Evolutionary conservation across 1,140 invertebrate species (phyloP), one percentile per base, ranked within the genome.

Genomic region (Megalonaias nervosa): DNA sequence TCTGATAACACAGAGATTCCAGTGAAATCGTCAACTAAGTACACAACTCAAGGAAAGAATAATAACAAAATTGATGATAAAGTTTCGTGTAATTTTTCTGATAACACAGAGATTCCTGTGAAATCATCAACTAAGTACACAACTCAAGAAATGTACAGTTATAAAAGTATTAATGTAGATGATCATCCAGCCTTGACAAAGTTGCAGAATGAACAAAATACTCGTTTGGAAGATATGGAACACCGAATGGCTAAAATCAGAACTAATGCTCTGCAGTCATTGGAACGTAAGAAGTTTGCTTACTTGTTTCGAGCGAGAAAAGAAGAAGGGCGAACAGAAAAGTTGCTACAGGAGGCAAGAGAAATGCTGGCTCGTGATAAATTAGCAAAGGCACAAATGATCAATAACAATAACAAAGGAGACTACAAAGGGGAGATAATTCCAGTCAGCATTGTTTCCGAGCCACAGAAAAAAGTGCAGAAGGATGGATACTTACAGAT

Each of bases 191-290:
- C 77, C 16, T 31, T 86, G 23, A 83, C 85, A 15, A 82, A 80
- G 68, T 76, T 86, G 55, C 84, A 86, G 61, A 86, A 86, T 68
- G 82, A 86, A 69, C 84, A 86, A 58, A 86, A 86, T 75, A 75
- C 77, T 66, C 79, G 84, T 16, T 71, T 84, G 55, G 84, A 86
- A 65, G 79, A 69, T 58, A 86, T 86, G 84, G 84, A 86, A 65
- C 79, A 81, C n/a, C 60, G 84, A 16, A 86, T 86, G 70, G 79
- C 71, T n/a, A 76, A 82, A 57, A 86, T 86, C 21, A 67, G 84
- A 69, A 81, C 80, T 21, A 84, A 77, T 67, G 84, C 84, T 26
- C 79, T 82, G 75, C 82, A 82, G 61, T 82, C 83, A 61, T 82
- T 79, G 21, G 84, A 86, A 56, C 74, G 84, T 14, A 76, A 83